Percentiles rank a stretch among this genome's conserved stretches.
Conservation (phyloP, 35 echinoderm and acorn worm species). For the Heliocidaris tuberculata region DNA sequence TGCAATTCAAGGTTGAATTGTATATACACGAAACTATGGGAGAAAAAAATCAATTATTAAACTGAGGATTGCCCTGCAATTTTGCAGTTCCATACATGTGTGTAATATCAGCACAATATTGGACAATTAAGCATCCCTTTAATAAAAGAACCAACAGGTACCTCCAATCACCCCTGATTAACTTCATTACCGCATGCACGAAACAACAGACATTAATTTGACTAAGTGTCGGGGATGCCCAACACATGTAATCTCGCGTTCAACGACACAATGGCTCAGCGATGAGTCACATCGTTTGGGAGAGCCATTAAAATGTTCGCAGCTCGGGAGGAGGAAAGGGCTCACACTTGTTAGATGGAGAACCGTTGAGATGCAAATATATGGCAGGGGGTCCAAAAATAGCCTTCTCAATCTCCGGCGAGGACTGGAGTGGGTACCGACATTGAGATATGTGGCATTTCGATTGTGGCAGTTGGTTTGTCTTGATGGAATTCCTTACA, state of each 20-base stretch:
- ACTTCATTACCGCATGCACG: background rate
- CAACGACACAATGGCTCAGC: background rate
- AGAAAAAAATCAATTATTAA: background rate
- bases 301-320: background rate
- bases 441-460: conserved; percentile 17
- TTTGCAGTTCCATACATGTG: background rate
- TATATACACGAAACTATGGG: background rate
- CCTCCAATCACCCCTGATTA: background rate
- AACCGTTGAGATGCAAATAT: background rate
- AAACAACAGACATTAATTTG: conserved; percentile 20
- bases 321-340: background rate
- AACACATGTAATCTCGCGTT: background rate
- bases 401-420: background rate
- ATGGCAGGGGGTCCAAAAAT: conserved; percentile 7
- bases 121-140: background rate
- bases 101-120: background rate
- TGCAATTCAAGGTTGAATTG: background rate
- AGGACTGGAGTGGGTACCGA: background rate
- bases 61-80: background rate
- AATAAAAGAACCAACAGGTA: background rate
- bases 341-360: background rate
- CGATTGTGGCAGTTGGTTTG: background rate
- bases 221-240: background rate
- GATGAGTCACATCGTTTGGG: background rate
- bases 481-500: background rate